Conservation (phyloP, 2,888 invertebrate genomes). For the Drosophila mimica region DNA sequence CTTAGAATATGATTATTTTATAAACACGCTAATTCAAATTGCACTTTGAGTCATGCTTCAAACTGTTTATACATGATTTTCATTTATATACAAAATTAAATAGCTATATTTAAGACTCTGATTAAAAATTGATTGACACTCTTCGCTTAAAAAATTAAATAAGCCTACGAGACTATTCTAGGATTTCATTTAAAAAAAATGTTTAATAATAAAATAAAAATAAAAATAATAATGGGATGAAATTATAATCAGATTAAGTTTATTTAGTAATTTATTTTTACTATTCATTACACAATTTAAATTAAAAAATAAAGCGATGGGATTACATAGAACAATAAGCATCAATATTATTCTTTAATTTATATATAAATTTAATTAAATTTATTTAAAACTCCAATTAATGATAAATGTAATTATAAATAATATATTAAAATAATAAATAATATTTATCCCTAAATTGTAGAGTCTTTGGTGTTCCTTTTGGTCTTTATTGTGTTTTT, state of each 20-base stretch:
- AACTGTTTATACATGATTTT: too few species aligned
- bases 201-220: too few species aligned
- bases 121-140: not conserved
- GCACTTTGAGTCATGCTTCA: not conserved
- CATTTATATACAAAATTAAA: not conserved
- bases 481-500: not conserved
- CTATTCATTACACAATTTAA: too few species aligned
- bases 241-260: too few species aligned
- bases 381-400: not conserved
- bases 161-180: not conserved
- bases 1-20: not conserved
- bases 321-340: not conserved
- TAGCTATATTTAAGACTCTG: not conserved
- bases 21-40: not conserved
- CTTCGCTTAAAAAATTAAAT: not conserved
- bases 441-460: not conserved
- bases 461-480: constrained; percentile 13
- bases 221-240: too few species aligned
- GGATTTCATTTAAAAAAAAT: not conserved
- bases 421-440: too few species aligned
- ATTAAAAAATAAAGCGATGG: not conserved
- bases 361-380: not conserved
- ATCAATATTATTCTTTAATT: not conserved
- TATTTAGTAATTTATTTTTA: fast-evolving
- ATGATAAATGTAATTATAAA: too few species aligned